These are phyloP conservation scores for Lasioglossum villosulum DNA, from an alignment of 2,888 invertebrate species.

Conservation along the genomic window DNA sequence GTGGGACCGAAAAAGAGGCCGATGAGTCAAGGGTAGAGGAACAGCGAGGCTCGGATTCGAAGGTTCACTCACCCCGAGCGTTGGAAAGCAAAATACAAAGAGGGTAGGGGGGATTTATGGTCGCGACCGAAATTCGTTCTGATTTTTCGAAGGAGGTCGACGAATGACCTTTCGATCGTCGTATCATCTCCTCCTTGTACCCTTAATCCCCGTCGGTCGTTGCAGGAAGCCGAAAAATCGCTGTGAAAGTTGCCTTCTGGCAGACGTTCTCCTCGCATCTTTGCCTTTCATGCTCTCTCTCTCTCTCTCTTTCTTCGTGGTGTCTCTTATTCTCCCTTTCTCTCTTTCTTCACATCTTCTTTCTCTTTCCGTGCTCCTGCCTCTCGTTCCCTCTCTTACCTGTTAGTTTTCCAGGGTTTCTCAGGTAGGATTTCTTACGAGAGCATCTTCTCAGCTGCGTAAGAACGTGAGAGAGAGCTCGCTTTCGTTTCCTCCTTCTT, in stretches of 20 bases:
- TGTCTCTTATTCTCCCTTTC: neutral
- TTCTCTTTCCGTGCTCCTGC: neutral
- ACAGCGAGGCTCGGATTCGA: neutral
- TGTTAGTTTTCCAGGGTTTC: slow-evolving; percentile 60
- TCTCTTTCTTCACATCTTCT: neutral
- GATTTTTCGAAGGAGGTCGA: slow-evolving; percentile 77
- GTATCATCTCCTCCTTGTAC: slow-evolving; percentile 31
- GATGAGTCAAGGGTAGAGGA: neutral
- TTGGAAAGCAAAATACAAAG: neutral
- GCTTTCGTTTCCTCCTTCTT: slow-evolving; percentile 61
- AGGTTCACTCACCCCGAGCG: neutral
- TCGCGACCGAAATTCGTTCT: slow-evolving; percentile 57
- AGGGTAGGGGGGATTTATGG: neutral
- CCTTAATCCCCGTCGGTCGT: slow-evolving; percentile 24
- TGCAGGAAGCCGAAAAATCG: slow-evolving; percentile 49
- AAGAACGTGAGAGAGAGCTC: slow-evolving; percentile 61
- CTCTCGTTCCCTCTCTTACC: neutral
- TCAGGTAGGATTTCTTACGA: slow-evolving; percentile 59
- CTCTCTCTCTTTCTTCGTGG: neutral
- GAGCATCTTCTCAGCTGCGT: slow-evolving; percentile 63
- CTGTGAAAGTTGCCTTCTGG: slow-evolving; percentile 79
- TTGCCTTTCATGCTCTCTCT: slow-evolving; percentile 10
- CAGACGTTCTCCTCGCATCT: slow-evolving; percentile 61
- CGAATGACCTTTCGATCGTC: slow-evolving; percentile 76
- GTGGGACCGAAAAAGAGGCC: neutral